Evolutionary conservation across 2,888 invertebrate species (phyloP).

Genomic region (Vannuccia rotundouncinata): DNA sequence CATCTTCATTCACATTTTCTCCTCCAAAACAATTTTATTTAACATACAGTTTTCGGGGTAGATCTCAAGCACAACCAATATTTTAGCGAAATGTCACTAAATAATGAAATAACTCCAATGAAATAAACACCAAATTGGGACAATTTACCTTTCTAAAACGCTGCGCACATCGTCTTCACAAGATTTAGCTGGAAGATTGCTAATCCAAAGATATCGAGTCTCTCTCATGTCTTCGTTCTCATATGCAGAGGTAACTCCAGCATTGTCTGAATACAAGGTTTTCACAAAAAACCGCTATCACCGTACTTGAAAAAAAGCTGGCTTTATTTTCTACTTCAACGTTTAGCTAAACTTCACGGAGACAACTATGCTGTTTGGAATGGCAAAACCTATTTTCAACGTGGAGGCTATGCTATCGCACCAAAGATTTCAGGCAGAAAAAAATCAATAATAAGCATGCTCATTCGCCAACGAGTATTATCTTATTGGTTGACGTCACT

Average conservation of each 20-base stretch:
- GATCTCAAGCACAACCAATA: too few relatives aligned
- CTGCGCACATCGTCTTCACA: constrained; percentile 92
- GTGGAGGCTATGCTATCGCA: constrained; percentile 7
- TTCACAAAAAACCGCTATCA: constrained; percentile 15
- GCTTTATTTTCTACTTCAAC: neutral
- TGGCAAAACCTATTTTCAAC: constrained; percentile 17
- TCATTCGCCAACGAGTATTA: constrained; percentile 19
- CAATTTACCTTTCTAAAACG: constrained; percentile 85
- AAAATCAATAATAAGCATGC: constrained; percentile 26
- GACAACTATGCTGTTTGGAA: neutral
- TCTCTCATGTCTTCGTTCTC: constrained; percentile 29
- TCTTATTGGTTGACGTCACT: constrained; percentile 20
- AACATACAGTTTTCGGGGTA: too few relatives aligned
- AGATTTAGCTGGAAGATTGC: constrained; percentile 99
- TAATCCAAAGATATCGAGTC: constrained; percentile 99
- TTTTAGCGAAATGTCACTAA: too few relatives aligned
- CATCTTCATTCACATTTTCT: too few relatives aligned
- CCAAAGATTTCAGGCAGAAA: neutral
- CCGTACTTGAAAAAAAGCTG: neutral
- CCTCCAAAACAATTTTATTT: too few relatives aligned
- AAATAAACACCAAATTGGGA: neutral
- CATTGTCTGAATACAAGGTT: constrained; percentile 11
- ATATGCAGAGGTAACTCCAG: constrained; percentile 11
- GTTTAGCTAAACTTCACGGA: neutral
- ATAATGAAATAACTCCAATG: too few relatives aligned